A percentile compares a stretch with the other conserved stretches of the same genome.
Evolutionary conservation across 2,888 invertebrate species (phyloP).

Genomic region (Rhaphigaster nebulosa): DNA sequence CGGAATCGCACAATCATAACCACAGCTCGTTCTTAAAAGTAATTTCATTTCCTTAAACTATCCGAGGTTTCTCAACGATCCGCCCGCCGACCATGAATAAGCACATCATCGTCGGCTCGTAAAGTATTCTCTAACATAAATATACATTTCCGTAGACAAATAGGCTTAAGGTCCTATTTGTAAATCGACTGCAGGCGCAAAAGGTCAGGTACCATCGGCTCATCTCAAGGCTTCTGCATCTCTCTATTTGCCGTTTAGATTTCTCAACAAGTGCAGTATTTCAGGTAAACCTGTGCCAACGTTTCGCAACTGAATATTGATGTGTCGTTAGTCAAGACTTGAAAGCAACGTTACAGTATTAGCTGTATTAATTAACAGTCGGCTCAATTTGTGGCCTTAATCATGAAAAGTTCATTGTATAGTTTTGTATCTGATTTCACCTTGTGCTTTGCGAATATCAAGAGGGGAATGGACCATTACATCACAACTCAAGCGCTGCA

Average conservation of each 20-base stretch:
- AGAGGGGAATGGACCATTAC: background rate
- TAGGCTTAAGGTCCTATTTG: background rate
- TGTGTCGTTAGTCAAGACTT: background rate
- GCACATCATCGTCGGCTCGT: background rate
- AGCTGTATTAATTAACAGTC: background rate
- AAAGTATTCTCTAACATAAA: background rate
- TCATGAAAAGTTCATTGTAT: slow-evolving; percentile 30
- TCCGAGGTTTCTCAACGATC: background rate
- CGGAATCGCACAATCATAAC: background rate
- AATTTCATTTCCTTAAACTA: background rate
- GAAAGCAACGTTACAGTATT: background rate
- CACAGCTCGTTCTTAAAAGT: background rate
- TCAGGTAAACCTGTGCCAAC: background rate
- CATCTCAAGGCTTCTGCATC: background rate
- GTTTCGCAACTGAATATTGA: background rate
- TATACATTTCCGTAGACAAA: background rate
- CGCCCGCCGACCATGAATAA: background rate
- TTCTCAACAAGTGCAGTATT: background rate
- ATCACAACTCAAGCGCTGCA: background rate
- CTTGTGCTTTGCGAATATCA: background rate
- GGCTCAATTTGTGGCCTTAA: background rate
- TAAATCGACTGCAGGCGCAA: background rate
- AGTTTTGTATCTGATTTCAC: background rate
- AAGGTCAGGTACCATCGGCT: background rate
- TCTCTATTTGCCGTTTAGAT: background rate